A percentile compares a stretch with the other conserved stretches of the same genome.
Evolutionary conservation across 2,113 vertebrate genomes (phyloP).

Genomic region (Plotosus lineatus): DNA sequence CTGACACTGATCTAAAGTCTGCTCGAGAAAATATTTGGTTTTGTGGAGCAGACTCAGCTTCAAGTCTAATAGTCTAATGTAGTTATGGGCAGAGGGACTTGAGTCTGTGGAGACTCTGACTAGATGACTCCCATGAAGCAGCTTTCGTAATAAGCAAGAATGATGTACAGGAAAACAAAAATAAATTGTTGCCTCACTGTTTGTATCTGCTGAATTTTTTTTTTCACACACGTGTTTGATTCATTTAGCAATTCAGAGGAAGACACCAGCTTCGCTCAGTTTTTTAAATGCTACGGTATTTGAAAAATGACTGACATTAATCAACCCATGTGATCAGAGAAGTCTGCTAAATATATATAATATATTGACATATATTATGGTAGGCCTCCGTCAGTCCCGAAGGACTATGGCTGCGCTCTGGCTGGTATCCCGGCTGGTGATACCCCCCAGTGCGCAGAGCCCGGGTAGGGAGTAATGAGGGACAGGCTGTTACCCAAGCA

Average conservation of each 20-base stretch:
- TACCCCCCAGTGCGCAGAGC: no score
- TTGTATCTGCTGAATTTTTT: background rate
- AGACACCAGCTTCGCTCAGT: background rate
- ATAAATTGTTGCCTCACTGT: background rate
- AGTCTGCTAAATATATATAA: background rate
- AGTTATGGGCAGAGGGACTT: slow-evolving; percentile 73
- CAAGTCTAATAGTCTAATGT: slow-evolving; percentile 72
- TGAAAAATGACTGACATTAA: background rate
- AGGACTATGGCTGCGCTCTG: no score
- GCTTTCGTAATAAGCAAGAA: slow-evolving; percentile 41
- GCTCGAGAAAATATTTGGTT: slow-evolving; percentile 76
- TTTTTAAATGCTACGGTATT: background rate
- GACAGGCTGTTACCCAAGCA: no score
- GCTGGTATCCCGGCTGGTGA: no score
- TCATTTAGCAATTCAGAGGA: background rate
- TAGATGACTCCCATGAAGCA: slow-evolving; percentile 72
- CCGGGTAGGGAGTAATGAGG: no score
- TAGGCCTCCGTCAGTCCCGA: no score
- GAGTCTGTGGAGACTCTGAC: slow-evolving; percentile 73
- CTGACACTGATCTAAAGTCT: slow-evolving; percentile 71
- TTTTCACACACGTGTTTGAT: background rate
- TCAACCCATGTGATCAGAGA: background rate
- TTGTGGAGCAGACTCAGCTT: slow-evolving; percentile 69
- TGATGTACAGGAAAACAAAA: background rate
- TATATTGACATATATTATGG: no score